These are phyloP conservation scores for Penaeus vannamei DNA, from an alignment of 1,140 invertebrate species.

Conservation along the genomic window DNA sequence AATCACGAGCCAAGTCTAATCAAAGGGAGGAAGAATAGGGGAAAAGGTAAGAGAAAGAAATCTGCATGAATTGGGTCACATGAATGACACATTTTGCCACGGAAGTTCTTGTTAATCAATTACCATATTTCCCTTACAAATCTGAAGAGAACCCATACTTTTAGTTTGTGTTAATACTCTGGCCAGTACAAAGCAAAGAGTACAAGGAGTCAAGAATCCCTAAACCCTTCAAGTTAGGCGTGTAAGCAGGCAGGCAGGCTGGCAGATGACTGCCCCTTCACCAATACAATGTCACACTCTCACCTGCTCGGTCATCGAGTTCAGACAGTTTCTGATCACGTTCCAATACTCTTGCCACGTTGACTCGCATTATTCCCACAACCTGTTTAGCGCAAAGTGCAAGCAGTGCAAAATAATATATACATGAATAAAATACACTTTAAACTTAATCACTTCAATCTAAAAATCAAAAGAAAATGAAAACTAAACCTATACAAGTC, in stretches of 20 bases:
- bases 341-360: slow-evolving; percentile 98
- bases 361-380: slow-evolving; percentile 97
- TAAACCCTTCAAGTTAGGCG: not conserved
- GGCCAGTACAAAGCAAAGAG: no score
- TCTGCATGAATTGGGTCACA: no score
- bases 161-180: no score
- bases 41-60: no score
- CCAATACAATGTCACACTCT: slow-evolving; percentile 56
- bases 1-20: no score
- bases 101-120: no score
- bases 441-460: not conserved
- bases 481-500: no score
- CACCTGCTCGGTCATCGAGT: slow-evolving; percentile 85
- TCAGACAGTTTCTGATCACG: slow-evolving; percentile 98
- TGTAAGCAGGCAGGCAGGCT: slow-evolving; percentile 3
- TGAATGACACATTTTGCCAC: no score
- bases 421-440: not conserved
- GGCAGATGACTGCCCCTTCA: slow-evolving; percentile 34
- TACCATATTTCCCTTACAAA: no score
- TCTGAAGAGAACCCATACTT: no score
- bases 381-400: slow-evolving; percentile 77
- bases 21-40: no score
- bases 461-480: not conserved
- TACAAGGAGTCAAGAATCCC: no score
- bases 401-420: slow-evolving; percentile 54